Evolutionary conservation across 2,888 invertebrate species (phyloP), one percentile per base, ranked within the genome.

Genomic region (Scrobipalpa atriplicella): DNA sequence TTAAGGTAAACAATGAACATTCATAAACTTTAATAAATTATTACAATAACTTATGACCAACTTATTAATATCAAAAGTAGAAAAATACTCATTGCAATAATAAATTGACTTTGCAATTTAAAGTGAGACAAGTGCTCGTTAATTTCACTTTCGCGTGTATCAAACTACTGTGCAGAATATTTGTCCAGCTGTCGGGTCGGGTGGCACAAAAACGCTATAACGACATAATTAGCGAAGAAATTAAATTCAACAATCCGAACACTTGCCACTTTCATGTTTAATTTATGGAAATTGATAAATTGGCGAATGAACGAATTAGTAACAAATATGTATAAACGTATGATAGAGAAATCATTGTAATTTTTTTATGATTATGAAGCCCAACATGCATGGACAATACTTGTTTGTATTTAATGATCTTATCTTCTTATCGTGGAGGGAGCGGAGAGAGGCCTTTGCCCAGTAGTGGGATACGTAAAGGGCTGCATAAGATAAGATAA

Each of bases 121-220:
- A 29, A 56, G 7, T 56, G 56, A 54, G 9, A 54, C 36, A n/a
- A 36, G 13, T 6, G 8, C 29, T 21, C 9, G 56, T 19, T 56
- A 56, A 56, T 56, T 56, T 56, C 56, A 29, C 56, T 56, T 56
- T 56, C 36, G 56, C 56, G 56, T 56, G 56, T 19, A 52, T 19
- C 19, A 52, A 52, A 52, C 10, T 18, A 52, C 19, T 18, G 52
- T 19, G 19, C 52, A 19, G 9, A 52, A 52, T 52, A 52, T 52
- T 52, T 21, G 52, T 19, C 52, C 52, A 52, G 19, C 18, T 21
- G 52, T 52, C 18, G 19, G 52, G 52, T 52, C 18, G 19, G 52
- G 19, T 19, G 19, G 18, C 36, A 36, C 29, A 56, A 56, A 56
- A 56, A 56, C 54, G 8, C 29, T 29, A 36, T 29, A 56, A 56